Evolutionary conservation across 2,888 invertebrate species (phyloP).

Genomic region (Drosophila rubida): DNA sequence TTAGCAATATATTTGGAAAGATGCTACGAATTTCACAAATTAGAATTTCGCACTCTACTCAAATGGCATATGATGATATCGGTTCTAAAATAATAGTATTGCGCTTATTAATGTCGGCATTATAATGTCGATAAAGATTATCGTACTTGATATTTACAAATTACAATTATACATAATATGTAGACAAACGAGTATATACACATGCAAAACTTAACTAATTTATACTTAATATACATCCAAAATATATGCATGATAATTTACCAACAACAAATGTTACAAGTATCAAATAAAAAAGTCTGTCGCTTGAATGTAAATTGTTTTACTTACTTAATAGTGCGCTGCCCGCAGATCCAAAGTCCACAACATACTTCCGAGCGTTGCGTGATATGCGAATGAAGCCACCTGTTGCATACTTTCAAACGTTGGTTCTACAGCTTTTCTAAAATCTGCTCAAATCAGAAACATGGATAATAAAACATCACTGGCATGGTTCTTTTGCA

Average conservation of each 20-base stretch:
- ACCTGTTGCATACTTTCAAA: neutral
- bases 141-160: slow-evolving; percentile 76
- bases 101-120: slow-evolving; percentile 63
- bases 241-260: slow-evolving; percentile 55
- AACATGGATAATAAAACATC: too few species aligned
- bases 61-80: slow-evolving; percentile 24
- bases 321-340: neutral
- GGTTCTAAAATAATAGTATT: slow-evolving; percentile 58
- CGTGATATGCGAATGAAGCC: neutral
- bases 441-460: too few species aligned
- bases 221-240: slow-evolving; percentile 62
- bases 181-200: slow-evolving; percentile 42
- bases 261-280: slow-evolving; percentile 55
- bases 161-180: slow-evolving; percentile 37
- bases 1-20: slow-evolving; percentile 54
- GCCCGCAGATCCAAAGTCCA: too few species aligned
- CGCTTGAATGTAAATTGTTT: slow-evolving; percentile 49
- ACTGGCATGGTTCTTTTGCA: slow-evolving; percentile 47
- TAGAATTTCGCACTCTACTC: slow-evolving; percentile 33
- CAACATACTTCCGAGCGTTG: neutral
- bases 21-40: slow-evolving; percentile 54
- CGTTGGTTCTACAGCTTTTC: neutral
- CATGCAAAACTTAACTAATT: slow-evolving; percentile 71
- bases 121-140: slow-evolving; percentile 56
- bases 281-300: slow-evolving; percentile 73